Evolutionary conservation across 2,888 invertebrate genomes (phyloP).

Genomic region (Megamerina dolium): DNA sequence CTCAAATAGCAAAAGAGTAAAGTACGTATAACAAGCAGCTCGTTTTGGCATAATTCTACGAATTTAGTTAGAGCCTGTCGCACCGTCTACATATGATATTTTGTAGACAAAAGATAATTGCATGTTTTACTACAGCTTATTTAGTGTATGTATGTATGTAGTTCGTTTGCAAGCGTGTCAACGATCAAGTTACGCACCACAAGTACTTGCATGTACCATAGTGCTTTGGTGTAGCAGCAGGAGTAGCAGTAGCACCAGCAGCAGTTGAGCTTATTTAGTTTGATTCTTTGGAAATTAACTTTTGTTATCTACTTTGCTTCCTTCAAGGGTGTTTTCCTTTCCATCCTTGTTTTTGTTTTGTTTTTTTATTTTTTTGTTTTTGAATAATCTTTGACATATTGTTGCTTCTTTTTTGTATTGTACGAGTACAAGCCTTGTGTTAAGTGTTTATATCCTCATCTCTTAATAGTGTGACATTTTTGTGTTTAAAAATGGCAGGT

Average conservation of each 20-base stretch:
- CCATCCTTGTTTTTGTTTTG: constrained; percentile 1
- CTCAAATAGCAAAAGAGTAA: too few species aligned
- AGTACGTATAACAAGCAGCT: too few species aligned
- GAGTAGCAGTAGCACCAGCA: not conserved
- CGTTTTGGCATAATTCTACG: too few species aligned
- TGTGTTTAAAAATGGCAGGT: too few species aligned
- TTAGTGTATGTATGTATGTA: too few species aligned
- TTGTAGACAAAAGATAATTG: too few species aligned
- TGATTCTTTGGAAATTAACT: constrained; percentile 26
- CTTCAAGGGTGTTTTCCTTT: not conserved
- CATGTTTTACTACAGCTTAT: too few species aligned
- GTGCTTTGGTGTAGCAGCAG: not conserved
- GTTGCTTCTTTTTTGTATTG: not conserved
- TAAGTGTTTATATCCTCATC: constrained; percentile 5
- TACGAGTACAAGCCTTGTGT: constrained; percentile 1
- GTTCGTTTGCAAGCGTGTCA: constrained; percentile 12
- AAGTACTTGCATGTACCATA: constrained; percentile 8
- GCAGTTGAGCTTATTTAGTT: constrained; percentile 21
- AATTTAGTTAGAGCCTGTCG: too few species aligned
- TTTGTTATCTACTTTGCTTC: constrained; percentile 22
- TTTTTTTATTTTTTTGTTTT: too few species aligned
- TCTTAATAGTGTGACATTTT: too few species aligned
- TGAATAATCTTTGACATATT: constrained; percentile 14
- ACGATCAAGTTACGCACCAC: constrained; percentile 15
- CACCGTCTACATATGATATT: too few species aligned